Conservation (phyloP, 2,888 invertebrate species). For the Anticlea derivata region DNA sequence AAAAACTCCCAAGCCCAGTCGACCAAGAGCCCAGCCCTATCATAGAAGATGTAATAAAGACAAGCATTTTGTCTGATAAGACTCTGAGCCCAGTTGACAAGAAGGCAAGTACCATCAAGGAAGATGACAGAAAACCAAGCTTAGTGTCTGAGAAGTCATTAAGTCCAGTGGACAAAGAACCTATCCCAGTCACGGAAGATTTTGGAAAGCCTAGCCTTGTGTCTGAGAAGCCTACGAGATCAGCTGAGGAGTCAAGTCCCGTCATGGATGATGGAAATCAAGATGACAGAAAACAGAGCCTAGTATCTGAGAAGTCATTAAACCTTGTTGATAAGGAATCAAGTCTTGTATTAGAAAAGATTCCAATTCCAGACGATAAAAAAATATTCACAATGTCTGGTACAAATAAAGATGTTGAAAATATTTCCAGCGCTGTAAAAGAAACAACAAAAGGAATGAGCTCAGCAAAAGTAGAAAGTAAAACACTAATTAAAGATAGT, state of each 20-base stretch:
- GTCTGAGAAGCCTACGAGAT: conserved; percentile 12
- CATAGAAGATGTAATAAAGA: not conserved
- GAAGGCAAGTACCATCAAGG: not conserved
- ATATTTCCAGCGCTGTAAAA: not conserved
- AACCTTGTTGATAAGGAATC: not conserved
- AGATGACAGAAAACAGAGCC: not conserved
- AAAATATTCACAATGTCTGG: conserved; percentile 11
- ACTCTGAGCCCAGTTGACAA: not conserved
- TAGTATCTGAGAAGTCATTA: not conserved
- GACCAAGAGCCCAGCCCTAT: conserved; percentile 24
- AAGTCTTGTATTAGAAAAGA: not conserved
- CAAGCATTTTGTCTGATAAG: not conserved
- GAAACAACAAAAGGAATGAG: not conserved
- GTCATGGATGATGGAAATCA: conserved; percentile 1
- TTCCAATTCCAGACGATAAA: not conserved
- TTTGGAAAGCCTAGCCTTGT: not conserved
- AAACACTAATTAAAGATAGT: too few relatives aligned
- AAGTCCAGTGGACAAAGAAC: not conserved
- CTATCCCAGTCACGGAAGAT: not conserved
- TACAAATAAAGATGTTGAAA: too few relatives aligned
- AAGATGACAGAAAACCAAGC: not conserved
- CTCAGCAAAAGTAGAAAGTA: too few relatives aligned
- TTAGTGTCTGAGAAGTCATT: not conserved
- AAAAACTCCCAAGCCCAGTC: conserved; percentile 21
- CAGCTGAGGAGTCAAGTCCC: not conserved